Evolutionary conservation across 2,113 vertebrate genomes (phyloP).

Genomic region (Ochotona princeps): DNA sequence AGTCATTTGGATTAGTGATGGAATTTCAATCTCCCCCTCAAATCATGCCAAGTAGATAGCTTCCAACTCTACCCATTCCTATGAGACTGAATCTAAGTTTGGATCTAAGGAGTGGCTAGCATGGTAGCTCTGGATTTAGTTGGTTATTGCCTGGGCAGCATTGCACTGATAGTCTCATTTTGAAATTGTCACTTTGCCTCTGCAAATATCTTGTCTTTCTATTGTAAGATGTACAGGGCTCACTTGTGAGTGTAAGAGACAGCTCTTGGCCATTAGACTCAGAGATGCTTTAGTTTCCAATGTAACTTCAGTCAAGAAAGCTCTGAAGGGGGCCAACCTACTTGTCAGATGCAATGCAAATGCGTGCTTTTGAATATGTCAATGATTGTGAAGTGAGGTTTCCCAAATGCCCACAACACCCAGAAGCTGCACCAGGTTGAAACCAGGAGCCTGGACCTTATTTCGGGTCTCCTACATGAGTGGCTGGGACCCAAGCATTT

Average conservation of each 20-base stretch:
- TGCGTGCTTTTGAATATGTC: not conserved
- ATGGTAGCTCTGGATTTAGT: slow-evolving; percentile 22
- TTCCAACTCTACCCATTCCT: not conserved
- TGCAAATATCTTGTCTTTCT: slow-evolving; percentile 34
- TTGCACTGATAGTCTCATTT: not conserved
- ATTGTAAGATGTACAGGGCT: slow-evolving; percentile 5
- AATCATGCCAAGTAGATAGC: not conserved
- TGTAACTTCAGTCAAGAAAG: slow-evolving; percentile 23
- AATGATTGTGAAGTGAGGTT: slow-evolving; percentile 34
- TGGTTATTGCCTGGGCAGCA: slow-evolving; percentile 19
- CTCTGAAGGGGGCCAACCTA: slow-evolving; percentile 5
- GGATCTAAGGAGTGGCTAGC: not conserved
- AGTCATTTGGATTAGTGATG: slow-evolving; percentile 55
- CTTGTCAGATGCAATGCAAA: slow-evolving; percentile 8
- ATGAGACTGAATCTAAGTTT: slow-evolving; percentile 40
- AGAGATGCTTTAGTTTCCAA: slow-evolving; percentile 25
- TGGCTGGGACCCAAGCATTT: no score
- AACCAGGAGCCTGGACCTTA: no score
- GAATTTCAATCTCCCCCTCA: slow-evolving; percentile 46
- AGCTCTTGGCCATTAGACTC: not conserved
- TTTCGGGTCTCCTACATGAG: no score
- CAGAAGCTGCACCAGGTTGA: no score
- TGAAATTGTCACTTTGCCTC: slow-evolving; percentile 45
- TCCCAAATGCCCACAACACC: no score
- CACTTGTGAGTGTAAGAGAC: not conserved